phyloP scores from a whole-genome alignment of 2,797 vertebrate species.

The Diplodus sargus region DNA sequence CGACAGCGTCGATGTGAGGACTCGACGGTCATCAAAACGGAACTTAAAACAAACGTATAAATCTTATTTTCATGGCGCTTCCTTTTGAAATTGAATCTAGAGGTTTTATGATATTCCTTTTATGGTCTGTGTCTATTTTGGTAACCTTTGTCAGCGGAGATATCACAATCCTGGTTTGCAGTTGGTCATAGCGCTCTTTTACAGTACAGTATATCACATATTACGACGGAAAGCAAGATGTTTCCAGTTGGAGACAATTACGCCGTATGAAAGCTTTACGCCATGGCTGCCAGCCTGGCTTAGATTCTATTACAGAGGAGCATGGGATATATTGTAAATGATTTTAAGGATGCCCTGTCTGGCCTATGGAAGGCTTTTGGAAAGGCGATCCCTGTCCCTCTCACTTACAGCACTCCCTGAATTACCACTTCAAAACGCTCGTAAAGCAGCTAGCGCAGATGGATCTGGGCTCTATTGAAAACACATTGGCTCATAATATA shows the following conservation, averaged over 20 bases:
- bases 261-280: conserved; percentile 56
- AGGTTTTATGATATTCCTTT: conserved; percentile 40
- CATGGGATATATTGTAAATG: conserved; percentile 71
- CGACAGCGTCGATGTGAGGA: conserved; percentile 4
- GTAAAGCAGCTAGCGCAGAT: conserved; percentile 65
- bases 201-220: conserved; percentile 38
- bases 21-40: conserved; percentile 30
- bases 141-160: conserved; percentile 46
- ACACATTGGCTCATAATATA: conserved; percentile 80
- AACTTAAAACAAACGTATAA: conserved; percentile 38
- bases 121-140: conserved; percentile 47
- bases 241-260: conserved; percentile 68
- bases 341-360: conserved; percentile 74
- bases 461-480: conserved; percentile 76
- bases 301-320: conserved; percentile 59
- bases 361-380: conserved; percentile 65
- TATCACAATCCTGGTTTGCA: conserved; percentile 50
- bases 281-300: conserved; percentile 64
- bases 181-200: conserved; percentile 41
- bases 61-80: conserved; percentile 31
- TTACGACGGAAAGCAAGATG: conserved; percentile 63
- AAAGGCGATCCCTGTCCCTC: conserved; percentile 75
- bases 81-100: conserved; percentile 37
- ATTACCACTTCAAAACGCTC: conserved; percentile 78
- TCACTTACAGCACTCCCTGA: conserved; percentile 62